phyloP scores from a whole-genome alignment of 2,888 invertebrate genomes.

The Synergus umbraculus region DNA sequence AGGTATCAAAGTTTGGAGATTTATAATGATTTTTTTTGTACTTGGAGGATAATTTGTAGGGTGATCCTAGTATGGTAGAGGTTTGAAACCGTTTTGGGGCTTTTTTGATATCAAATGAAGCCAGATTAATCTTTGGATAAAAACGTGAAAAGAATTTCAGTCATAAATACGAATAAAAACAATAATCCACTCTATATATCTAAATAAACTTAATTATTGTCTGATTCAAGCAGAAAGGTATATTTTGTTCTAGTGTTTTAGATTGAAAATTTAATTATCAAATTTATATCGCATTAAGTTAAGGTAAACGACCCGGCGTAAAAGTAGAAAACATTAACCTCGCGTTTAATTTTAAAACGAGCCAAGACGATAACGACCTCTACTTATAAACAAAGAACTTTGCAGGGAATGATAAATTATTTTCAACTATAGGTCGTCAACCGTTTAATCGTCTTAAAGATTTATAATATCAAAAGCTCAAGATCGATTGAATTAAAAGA shows the following conservation, averaged over 20 bases:
- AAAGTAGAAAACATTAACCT: constrained; percentile 52
- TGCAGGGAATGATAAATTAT: constrained; percentile 49
- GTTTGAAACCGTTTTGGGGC: too few species aligned
- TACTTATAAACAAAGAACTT: constrained; percentile 60
- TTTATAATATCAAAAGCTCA: neutral
- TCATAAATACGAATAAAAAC: too few species aligned
- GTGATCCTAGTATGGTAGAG: too few species aligned
- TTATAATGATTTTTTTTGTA: too few species aligned
- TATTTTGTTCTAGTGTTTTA: neutral
- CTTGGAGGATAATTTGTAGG: too few species aligned
- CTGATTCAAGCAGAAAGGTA: neutral
- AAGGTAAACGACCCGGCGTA: neutral
- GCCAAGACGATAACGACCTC: constrained; percentile 23
- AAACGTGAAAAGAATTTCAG: too few species aligned
- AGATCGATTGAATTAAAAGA: neutral
- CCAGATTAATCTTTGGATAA: too few species aligned
- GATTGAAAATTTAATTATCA: neutral
- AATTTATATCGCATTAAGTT: neutral
- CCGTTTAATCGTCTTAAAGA: constrained; percentile 38
- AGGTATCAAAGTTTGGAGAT: too few species aligned
- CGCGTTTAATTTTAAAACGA: constrained; percentile 57
- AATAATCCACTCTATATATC: too few species aligned
- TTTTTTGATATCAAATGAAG: too few species aligned
- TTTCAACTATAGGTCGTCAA: constrained; percentile 55
- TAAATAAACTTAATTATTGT: too few species aligned